phyloP scores from a whole-genome alignment of 2,797 vertebrate species.

The Pelobates cultripes region DNA sequence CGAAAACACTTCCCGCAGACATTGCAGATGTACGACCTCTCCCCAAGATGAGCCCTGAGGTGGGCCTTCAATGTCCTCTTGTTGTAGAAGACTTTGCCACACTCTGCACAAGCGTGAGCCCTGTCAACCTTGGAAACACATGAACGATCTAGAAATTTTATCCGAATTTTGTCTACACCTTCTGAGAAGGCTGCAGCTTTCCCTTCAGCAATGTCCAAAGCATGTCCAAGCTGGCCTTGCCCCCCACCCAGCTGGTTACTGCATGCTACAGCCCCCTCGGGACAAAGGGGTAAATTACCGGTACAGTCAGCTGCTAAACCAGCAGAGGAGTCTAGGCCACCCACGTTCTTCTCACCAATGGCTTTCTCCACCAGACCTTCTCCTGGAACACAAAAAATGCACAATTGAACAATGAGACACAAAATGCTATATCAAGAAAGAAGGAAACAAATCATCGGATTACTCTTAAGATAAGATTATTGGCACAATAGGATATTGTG shows the following conservation, averaged over 20 bases:
- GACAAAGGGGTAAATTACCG: neutral
- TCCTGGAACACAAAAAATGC: neutral
- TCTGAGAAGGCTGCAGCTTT: neutral
- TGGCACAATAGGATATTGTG: no score
- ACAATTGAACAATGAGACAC: no score
- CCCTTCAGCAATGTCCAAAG: neutral
- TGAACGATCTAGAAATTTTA: constrained; percentile 13
- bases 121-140: neutral
- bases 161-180: constrained; percentile 11
- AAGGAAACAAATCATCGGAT: no score
- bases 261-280: neutral
- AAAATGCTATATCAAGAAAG: no score
- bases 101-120: constrained; percentile 62
- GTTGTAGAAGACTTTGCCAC: constrained; percentile 74
- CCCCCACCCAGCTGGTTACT: neutral
- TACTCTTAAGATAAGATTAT: no score
- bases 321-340: neutral
- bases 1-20: constrained; percentile 87
- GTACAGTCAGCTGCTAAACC: neutral
- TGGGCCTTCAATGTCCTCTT: constrained; percentile 80
- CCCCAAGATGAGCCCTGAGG: constrained; percentile 77
- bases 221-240: neutral
- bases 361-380: constrained; percentile 43
- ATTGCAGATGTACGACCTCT: constrained; percentile 79
- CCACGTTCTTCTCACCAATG: constrained; percentile 18